phyloP scores from a whole-genome alignment of 2,113 vertebrate genomes.

The Ciconia boyciana region DNA sequence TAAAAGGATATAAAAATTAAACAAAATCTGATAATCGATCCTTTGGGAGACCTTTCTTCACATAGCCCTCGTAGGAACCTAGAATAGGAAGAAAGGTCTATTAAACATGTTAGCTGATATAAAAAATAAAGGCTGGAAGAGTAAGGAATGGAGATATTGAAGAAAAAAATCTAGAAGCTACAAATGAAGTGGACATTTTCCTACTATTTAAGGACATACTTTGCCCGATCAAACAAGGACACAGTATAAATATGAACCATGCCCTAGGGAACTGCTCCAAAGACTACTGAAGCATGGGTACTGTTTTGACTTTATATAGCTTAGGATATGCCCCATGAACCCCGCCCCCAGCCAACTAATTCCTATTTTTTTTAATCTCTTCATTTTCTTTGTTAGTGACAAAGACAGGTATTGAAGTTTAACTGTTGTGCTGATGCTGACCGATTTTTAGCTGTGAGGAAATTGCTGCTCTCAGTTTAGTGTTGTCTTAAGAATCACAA shows the following conservation, averaged over 20 bases:
- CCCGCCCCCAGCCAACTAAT: neutral
- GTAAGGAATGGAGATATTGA: neutral
- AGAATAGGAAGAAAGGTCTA: neutral
- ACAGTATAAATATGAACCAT: neutral
- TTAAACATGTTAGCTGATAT: neutral
- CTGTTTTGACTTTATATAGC: fast-evolving
- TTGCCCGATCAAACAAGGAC: neutral
- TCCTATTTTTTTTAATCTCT: neutral
- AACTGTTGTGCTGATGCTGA: neutral
- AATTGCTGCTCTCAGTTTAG: neutral
- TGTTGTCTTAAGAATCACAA: neutral
- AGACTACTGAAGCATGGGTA: neutral
- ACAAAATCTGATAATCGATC: neutral
- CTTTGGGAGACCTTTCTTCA: neutral
- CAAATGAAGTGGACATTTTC: neutral
- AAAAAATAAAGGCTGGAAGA: neutral
- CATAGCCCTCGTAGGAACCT: neutral
- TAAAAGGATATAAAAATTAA: neutral
- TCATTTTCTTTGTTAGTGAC: neutral
- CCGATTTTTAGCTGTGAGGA: neutral
- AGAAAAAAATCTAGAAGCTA: neutral
- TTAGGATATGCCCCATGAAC: neutral
- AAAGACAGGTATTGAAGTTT: neutral
- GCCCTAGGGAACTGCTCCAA: neutral
- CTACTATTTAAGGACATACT: neutral